Conservation (phyloP, 2,113 vertebrate species). For the Willisornis vidua region DNA sequence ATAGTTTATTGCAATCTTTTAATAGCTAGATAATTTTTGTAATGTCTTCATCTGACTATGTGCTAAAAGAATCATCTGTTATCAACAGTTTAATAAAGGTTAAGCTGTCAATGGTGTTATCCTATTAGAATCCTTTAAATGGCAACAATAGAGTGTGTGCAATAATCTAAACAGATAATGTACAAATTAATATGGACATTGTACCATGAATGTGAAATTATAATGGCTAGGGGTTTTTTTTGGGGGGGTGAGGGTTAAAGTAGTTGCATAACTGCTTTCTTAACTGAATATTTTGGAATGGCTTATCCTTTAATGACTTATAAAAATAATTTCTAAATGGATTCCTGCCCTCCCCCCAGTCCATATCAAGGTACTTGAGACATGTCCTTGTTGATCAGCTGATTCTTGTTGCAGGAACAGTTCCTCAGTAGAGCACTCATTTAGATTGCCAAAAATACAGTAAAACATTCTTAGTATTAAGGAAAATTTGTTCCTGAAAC, state of each 20-base stretch:
- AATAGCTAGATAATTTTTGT: conserved; percentile 2
- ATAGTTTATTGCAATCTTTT: not conserved
- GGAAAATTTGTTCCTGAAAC: not conserved
- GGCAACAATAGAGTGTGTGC: not conserved
- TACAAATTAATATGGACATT: not conserved
- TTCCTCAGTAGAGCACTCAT: not conserved
- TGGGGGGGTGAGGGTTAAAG: not conserved
- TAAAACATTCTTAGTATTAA: not conserved
- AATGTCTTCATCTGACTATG: not conserved
- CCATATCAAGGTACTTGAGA: not conserved
- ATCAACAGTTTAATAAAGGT: conserved; percentile 28
- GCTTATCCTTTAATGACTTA: not conserved
- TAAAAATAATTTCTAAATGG: not conserved
- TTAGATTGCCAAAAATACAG: not conserved
- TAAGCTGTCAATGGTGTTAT: not conserved
- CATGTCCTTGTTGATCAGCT: not conserved
- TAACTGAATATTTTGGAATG: not conserved
- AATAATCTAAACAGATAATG: not conserved
- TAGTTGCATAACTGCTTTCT: not conserved
- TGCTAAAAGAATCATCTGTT: not conserved
- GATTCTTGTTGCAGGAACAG: not conserved
- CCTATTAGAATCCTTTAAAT: not conserved
- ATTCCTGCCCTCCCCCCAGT: not conserved
- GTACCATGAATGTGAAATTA: not conserved
- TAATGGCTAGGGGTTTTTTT: not conserved